phyloP scores from a whole-genome alignment of 2,888 invertebrate species.

The Theretra japonica region DNA sequence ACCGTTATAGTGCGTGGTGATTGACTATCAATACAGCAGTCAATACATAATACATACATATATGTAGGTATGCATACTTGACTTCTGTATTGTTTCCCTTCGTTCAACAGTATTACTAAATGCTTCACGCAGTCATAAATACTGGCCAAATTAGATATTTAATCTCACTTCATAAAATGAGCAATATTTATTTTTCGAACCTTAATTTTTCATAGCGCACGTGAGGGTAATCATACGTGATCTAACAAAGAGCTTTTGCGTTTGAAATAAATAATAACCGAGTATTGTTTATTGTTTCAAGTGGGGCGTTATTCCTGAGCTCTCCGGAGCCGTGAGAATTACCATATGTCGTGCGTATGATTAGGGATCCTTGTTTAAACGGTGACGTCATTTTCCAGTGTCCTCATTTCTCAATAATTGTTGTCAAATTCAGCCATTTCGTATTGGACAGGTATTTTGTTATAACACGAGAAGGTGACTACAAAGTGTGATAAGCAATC shows the following conservation, averaged over 20 bases:
- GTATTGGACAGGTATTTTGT: too few relatives aligned
- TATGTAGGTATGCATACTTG: too few relatives aligned
- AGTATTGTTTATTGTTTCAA: slow-evolving; percentile 65
- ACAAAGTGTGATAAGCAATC: too few relatives aligned
- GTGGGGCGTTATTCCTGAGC: slow-evolving; percentile 51
- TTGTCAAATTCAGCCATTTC: background rate
- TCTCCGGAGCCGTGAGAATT: slow-evolving; percentile 51
- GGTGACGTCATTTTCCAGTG: background rate
- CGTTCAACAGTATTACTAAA: too few relatives aligned
- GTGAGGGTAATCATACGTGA: background rate
- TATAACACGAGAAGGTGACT: too few relatives aligned
- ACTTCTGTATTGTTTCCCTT: too few relatives aligned
- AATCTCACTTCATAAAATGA: background rate
- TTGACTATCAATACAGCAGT: too few relatives aligned
- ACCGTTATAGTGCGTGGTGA: too few relatives aligned
- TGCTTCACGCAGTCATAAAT: too few relatives aligned
- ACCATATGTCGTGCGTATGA: slow-evolving; percentile 37
- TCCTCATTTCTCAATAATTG: background rate
- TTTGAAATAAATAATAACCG: slow-evolving; percentile 19
- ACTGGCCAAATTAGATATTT: background rate
- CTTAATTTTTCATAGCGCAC: background rate
- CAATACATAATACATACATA: too few relatives aligned
- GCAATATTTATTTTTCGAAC: background rate
- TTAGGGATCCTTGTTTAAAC: slow-evolving; percentile 31
- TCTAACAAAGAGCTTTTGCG: slow-evolving; percentile 7